Percentiles rank a stretch among this genome's conserved stretches.
These are phyloP conservation scores for Archivesica marissinica DNA, from an alignment of 1,140 invertebrate genomes.

Conservation along the genomic window DNA sequence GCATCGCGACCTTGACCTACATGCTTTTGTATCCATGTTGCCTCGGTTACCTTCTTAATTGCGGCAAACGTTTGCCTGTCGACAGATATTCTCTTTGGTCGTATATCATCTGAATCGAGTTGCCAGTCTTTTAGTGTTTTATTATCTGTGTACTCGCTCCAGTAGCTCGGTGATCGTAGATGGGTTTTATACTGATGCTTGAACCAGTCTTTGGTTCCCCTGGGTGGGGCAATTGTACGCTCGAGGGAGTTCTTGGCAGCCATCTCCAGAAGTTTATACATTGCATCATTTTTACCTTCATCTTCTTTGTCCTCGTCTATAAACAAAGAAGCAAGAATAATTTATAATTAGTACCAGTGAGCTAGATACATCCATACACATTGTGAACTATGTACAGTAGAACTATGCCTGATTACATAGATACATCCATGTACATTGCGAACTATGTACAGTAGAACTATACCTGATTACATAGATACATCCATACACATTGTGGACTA, in stretches of 20 bases:
- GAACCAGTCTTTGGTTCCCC: constrained; percentile 63
- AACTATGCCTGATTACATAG: too few species aligned
- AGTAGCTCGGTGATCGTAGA: constrained; percentile 60
- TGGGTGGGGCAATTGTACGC: not conserved
- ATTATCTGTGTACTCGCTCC: constrained; percentile 58
- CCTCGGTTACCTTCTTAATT: constrained; percentile 64
- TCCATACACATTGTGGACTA: too few species aligned
- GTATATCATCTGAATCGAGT: constrained; percentile 16
- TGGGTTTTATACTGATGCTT: constrained; percentile 55
- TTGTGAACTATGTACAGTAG: too few species aligned
- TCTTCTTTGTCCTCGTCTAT: constrained; percentile 2
- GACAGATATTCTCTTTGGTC: constrained; percentile 23
- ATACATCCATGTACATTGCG: too few species aligned
- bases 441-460: too few species aligned
- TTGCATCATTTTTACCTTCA: not conserved
- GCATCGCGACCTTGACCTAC: constrained; percentile 72
- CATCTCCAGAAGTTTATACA: constrained; percentile 33
- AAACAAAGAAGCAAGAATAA: too few species aligned
- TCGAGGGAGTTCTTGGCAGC: constrained; percentile 52
- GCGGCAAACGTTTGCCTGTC: constrained; percentile 58
- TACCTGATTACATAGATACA: too few species aligned
- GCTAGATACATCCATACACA: too few species aligned
- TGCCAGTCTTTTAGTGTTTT: constrained; percentile 55
- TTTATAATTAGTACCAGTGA: too few species aligned
- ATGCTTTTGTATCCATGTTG: constrained; percentile 67